Evolutionary conservation across 2,113 vertebrate genomes (phyloP), one percentile per base, ranked within the genome.

Genomic region (Etheostoma spectabile): DNA sequence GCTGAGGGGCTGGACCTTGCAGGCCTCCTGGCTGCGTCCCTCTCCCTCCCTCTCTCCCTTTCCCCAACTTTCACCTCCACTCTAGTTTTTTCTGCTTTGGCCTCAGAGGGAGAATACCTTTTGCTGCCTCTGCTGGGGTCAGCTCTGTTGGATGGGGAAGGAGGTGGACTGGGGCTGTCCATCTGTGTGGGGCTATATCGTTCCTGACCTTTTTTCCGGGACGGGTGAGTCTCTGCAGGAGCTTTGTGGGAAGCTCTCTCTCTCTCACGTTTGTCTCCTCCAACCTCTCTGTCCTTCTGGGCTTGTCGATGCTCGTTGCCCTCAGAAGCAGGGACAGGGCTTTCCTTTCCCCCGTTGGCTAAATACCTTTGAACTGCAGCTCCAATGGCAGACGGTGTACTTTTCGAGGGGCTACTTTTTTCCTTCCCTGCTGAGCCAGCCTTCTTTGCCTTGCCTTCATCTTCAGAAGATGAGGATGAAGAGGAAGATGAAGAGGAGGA

Each of bases 391-490:
- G 88, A 8, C 0, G 73, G 59, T 0, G 66, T 15, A 1, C 5
- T 48, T 55, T 83, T 88, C 1, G 1, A 0, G 0, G 79, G 74
- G 48, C 74, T 52, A 1, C 35, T n/a, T 21, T 83, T 88, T 0
- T 76, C 81, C 38, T 18, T 81, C 3, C 10, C 82, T 4, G 24
- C 51, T 1, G 86, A 22, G 8, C 38, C 77, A 1, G 74, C 59
- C 24, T 79, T 79, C 64, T 89, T 82, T 1, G 19, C 64, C 22
- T 91, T 73, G 27, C 68, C 66, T 12, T 93, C 91, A 3, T 93
- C 94, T 21, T 94, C 89, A 27, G 93, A 94, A 7, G 94, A 94
- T 0, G 92, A 91, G 1, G 94, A 94, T 0, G 94, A 95, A 0
- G 93, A 93, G 0, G 95, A 94, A 0, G 92, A 92, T 0, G 94